Evolutionary conservation across 2,888 invertebrate species (phyloP).

Genomic region (Nysson spinosus): DNA sequence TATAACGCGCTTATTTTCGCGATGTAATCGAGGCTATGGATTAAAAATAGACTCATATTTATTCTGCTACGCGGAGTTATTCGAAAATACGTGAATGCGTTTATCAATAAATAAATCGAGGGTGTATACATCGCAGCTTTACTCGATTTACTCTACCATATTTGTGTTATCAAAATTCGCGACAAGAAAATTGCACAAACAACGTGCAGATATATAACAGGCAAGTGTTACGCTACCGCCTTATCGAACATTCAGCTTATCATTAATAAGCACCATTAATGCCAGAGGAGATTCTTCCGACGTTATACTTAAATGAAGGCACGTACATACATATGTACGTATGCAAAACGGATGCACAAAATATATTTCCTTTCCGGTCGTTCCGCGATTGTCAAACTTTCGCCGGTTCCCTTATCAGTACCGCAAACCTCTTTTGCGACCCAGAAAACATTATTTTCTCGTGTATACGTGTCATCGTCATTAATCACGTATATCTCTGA

Average conservation of each 20-base stretch:
- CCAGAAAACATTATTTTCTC: no score
- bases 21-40: neutral
- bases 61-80: slow-evolving; percentile 11
- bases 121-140: slow-evolving; percentile 15
- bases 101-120: slow-evolving; percentile 46
- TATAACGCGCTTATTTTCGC: neutral
- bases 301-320: slow-evolving; percentile 18
- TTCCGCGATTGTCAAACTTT: no score
- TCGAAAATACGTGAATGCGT: slow-evolving; percentile 27
- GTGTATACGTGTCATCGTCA: no score
- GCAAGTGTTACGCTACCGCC: slow-evolving; percentile 27
- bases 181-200: slow-evolving; percentile 54
- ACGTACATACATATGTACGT: neutral
- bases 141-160: slow-evolving; percentile 7
- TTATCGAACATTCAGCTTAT: slow-evolving; percentile 45
- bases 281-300: slow-evolving; percentile 33
- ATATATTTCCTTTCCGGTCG: no score
- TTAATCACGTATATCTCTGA: no score
- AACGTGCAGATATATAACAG: slow-evolving; percentile 37
- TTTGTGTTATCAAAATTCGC: slow-evolving; percentile 43
- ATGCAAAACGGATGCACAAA: slow-evolving; percentile 20
- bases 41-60: slow-evolving; percentile 24
- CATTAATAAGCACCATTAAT: slow-evolving; percentile 40
- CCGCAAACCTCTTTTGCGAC: no score
- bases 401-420: no score